Percentiles rank a stretch among this genome's conserved stretches.
These are phyloP conservation scores for Pseudomugil gertrudae DNA, from an alignment of 2,797 vertebrate species.

Conservation along the genomic window DNA sequence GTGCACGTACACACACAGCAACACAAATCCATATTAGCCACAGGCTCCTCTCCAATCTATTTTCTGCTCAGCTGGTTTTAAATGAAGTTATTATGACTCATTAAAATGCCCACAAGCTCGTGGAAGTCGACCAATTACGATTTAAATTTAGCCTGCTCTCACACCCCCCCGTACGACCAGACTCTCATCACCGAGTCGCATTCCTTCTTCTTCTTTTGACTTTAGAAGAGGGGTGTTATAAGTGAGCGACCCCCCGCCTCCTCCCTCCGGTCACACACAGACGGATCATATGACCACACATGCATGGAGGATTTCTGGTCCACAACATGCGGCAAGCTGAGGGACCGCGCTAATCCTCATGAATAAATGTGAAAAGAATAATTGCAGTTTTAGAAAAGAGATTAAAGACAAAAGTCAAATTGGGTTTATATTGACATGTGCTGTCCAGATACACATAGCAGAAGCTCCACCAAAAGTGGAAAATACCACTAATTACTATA, in stretches of 20 bases:
- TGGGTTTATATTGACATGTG: constrained; percentile 60
- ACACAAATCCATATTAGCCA: constrained; percentile 97
- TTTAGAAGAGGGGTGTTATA: constrained; percentile 28
- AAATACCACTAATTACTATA: constrained; percentile 71
- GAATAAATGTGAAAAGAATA: constrained; percentile 19
- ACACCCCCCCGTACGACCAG: constrained; percentile 59
- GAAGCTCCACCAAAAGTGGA: constrained; percentile 58
- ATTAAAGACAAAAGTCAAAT: constrained; percentile 31
- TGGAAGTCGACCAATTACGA: constrained; percentile 99
- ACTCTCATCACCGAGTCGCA: constrained; percentile 51
- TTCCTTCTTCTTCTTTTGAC: constrained; percentile 12
- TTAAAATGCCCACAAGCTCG: constrained; percentile 99
- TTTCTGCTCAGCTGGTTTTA: constrained; percentile 99
- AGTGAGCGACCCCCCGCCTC: neutral
- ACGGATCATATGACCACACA: constrained; percentile 10
- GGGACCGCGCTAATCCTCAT: neutral
- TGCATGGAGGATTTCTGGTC: neutral
- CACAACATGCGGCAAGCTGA: neutral
- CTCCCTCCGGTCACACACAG: neutral
- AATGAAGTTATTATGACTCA: constrained; percentile 99
- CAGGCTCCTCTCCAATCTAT: constrained; percentile 99
- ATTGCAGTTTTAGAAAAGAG: constrained; percentile 35
- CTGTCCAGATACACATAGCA: constrained; percentile 51
- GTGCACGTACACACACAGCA: constrained; percentile 17
- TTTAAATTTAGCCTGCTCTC: constrained; percentile 96